Percentiles rank a stretch among this genome's conserved stretches.
Evolutionary conservation across 2,888 invertebrate species (phyloP).

Genomic region (Cataglyphis livida): DNA sequence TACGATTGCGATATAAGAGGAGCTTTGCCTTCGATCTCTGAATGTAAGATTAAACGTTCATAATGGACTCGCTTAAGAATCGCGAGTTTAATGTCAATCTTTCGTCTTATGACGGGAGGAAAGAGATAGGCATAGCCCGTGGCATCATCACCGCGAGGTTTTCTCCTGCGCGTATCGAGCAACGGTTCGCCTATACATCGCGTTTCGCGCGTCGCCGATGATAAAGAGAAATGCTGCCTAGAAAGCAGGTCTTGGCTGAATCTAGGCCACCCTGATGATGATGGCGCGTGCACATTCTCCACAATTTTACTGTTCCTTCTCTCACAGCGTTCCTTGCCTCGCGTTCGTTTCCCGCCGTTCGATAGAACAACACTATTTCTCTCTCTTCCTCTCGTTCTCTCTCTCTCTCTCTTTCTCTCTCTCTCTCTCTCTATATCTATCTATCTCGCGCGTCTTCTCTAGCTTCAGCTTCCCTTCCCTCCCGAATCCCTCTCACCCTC

Average conservation of each 20-base stretch:
- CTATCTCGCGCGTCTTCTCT: slow-evolving; percentile 45
- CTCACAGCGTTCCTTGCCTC: slow-evolving; percentile 76
- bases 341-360: slow-evolving; percentile 65
- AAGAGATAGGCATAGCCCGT: slow-evolving; percentile 1
- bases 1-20: neutral
- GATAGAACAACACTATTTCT: slow-evolving; percentile 63
- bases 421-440: slow-evolving; percentile 5
- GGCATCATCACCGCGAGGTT: slow-evolving; percentile 68
- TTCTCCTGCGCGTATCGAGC: slow-evolving; percentile 75
- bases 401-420: slow-evolving; percentile 47
- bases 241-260: slow-evolving; percentile 85
- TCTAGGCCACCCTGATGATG: slow-evolving; percentile 85
- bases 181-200: slow-evolving; percentile 76
- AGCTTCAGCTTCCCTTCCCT: slow-evolving; percentile 31
- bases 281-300: slow-evolving; percentile 83
- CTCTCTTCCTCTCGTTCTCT: slow-evolving; percentile 12
- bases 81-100: slow-evolving; percentile 46
- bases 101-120: slow-evolving; percentile 20
- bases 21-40: neutral
- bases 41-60: neutral
- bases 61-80: slow-evolving; percentile 3
- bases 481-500: slow-evolving; percentile 20
- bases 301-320: slow-evolving; percentile 84
- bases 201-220: slow-evolving; percentile 78
- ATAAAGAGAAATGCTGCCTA: slow-evolving; percentile 86